phyloP scores from a whole-genome alignment of 2,797 vertebrate species.

The Notamacropus eugenii region DNA sequence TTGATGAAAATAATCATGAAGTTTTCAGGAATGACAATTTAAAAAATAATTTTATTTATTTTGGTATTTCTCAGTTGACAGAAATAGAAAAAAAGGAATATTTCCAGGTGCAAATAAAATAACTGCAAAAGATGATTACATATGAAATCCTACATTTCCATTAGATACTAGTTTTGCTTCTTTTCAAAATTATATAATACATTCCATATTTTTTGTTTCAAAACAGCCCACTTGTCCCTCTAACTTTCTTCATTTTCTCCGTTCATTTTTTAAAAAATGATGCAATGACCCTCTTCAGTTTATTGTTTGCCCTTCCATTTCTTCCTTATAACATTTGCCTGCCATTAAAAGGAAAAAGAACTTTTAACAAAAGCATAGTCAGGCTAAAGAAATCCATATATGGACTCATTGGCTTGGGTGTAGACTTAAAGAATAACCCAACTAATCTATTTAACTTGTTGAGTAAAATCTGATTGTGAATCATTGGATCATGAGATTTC shows the following conservation, averaged over 20 bases:
- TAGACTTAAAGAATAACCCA: neutral
- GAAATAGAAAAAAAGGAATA: neutral
- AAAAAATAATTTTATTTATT: neutral
- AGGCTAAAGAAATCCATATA: neutral
- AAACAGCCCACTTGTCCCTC: too few species aligned
- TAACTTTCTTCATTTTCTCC: neutral
- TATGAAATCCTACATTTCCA: neutral
- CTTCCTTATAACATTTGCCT: neutral
- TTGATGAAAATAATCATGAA: neutral
- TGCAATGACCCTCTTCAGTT: neutral
- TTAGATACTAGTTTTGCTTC: too few species aligned
- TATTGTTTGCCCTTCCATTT: neutral
- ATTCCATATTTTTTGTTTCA: too few species aligned
- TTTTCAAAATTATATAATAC: too few species aligned
- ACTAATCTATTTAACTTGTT: neutral
- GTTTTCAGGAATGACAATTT: neutral
- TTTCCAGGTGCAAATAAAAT: neutral
- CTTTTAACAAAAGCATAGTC: neutral
- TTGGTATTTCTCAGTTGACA: neutral
- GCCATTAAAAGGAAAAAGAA: neutral
- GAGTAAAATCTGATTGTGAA: neutral
- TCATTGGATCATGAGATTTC: neutral
- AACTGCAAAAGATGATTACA: neutral
- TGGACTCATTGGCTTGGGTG: neutral
- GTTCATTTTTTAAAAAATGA: neutral